Evolutionary conservation across 2,888 invertebrate genomes (phyloP), one percentile per base, ranked within the genome.

Genomic region (Tiliacea aurago): DNA sequence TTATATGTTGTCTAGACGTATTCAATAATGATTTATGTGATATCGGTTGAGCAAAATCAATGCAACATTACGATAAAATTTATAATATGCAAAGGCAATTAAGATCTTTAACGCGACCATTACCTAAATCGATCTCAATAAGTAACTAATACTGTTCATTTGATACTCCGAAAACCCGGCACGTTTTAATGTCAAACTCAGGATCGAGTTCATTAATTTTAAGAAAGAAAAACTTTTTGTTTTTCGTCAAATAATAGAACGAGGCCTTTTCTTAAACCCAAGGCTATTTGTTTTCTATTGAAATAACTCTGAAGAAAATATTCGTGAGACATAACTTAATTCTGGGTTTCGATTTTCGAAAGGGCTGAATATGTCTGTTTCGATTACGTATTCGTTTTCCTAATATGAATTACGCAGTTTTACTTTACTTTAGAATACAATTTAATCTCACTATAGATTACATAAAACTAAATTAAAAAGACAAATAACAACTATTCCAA

Each of bases 181-280:
- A 74, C 81, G 66, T 80, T 81, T 80, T 84, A 84, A 84, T 84
- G 90, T 90, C 89, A 89, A 86, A 86, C 83, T 86, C 90, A 89
- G 84, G 78, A 77, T 84, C 78, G 75, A 74, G 83, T 88, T 89
- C 87, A 87, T 90, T 90, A 90, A 90, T 89, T 90, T 85, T 65
- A 80, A 78, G 83, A 84, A 85, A 87, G 86, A 84, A 83, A 85
- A 85, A 81, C 80, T 87, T 85, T 86, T 84, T 83, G 85, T 76
- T 87, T 80, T 88, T 85, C 84, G 78, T 83, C 85, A 81, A 74
- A 76, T 86, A 89, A 85, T 88, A 87, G 87, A 86, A 82, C 71
- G 78, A 84, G 83, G 84, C 84, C 62, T 80, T 80, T 84, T 80
- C 80, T 83, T 68, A 73, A 80, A 69, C 68, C 68, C 80, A 80